phyloP scores from a whole-genome alignment of 2,888 invertebrate species.

The Lycia hirtaria region DNA sequence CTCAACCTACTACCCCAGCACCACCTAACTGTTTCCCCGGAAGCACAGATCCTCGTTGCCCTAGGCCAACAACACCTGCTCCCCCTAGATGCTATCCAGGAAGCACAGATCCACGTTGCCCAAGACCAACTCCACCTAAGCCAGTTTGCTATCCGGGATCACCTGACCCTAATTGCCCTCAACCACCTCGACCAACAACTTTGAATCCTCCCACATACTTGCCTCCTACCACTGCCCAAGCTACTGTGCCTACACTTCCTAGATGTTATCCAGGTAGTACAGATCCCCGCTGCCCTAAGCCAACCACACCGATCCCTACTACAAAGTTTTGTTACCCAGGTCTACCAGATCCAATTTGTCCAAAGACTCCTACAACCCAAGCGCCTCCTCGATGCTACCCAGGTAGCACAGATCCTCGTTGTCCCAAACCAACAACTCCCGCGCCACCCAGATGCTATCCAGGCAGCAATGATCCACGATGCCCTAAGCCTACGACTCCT shows the following conservation, averaged over 20 bases:
- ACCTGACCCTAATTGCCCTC: constrained; percentile 55
- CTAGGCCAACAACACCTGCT: constrained; percentile 43
- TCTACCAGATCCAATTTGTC: constrained; percentile 45
- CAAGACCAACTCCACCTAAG: constrained; percentile 54
- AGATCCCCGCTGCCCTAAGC: constrained; percentile 31
- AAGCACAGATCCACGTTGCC: constrained; percentile 56
- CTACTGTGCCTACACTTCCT: constrained; percentile 28
- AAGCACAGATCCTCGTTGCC: constrained; percentile 54
- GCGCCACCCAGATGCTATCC: constrained; percentile 54
- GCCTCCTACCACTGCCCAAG: constrained; percentile 33
- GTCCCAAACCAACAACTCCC: constrained; percentile 39
- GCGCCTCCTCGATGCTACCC: constrained; percentile 33
- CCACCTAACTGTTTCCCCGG: constrained; percentile 48
- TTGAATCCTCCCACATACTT: constrained; percentile 32
- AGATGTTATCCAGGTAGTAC: constrained; percentile 32
- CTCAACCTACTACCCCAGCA: constrained; percentile 42
- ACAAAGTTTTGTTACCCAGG: constrained; percentile 47
- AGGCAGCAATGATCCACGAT: constrained; percentile 32
- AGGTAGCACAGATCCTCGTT: constrained; percentile 36
- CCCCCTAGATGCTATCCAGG: constrained; percentile 50
- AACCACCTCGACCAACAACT: constrained; percentile 50
- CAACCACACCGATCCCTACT: constrained; percentile 12
- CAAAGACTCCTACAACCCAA: constrained; percentile 22
- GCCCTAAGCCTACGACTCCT: constrained; percentile 45
- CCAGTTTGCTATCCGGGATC: no score